These are phyloP conservation scores for Catharus minimus DNA, from an alignment of 2,113 vertebrate genomes.

Conservation along the genomic window DNA sequence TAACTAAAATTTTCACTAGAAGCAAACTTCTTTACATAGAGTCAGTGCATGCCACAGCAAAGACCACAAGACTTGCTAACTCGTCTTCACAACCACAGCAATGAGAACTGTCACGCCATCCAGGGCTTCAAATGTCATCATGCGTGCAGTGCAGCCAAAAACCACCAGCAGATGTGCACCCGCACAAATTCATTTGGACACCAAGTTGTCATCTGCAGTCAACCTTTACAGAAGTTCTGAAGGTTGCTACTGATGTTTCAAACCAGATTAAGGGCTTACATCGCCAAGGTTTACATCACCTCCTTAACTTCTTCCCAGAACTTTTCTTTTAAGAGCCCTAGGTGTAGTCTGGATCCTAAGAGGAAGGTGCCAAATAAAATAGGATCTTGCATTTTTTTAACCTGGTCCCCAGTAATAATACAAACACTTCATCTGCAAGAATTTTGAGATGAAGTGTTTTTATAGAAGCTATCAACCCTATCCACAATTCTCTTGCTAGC, in stretches of 20 bases:
- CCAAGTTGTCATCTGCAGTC: accelerated
- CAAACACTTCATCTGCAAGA: not conserved
- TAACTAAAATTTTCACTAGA: not conserved
- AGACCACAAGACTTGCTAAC: not conserved
- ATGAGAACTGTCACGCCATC: not conserved
- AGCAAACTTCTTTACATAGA: not conserved
- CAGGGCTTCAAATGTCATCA: not conserved
- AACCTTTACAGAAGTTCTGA: not conserved
- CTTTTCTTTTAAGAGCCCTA: not conserved
- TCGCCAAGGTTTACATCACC: not conserved
- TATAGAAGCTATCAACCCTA: not conserved
- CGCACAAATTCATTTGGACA: not conserved
- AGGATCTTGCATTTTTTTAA: not conserved
- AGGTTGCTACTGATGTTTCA: not conserved
- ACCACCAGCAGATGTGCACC: not conserved
- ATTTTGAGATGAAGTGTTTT: not conserved
- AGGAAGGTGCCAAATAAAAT: not conserved
- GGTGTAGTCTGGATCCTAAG: not conserved
- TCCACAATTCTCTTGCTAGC: not conserved
- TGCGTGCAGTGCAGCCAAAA: not conserved
- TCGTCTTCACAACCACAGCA: not conserved
- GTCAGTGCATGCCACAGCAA: accelerated
- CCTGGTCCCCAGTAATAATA: not conserved
- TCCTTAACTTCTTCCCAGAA: not conserved
- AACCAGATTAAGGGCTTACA: not conserved